phyloP scores from a whole-genome alignment of 2,888 invertebrate genomes.

The Cosmopolites sordidus region DNA sequence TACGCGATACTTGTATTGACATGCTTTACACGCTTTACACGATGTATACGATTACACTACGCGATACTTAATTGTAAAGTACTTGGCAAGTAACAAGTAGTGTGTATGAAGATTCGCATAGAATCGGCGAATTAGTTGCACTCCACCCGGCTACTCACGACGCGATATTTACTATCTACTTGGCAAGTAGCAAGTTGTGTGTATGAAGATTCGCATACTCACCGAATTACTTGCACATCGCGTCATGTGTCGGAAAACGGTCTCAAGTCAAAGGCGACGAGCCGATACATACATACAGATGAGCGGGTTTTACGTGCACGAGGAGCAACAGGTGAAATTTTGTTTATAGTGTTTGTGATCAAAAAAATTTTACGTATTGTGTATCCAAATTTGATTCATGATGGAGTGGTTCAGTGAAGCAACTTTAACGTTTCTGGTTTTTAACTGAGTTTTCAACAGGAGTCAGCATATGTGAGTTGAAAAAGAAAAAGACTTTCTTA shows the following conservation, averaged over 20 bases:
- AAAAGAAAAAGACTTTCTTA: constrained; percentile 2
- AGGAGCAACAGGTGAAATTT: too few species aligned
- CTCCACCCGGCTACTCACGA: too few species aligned
- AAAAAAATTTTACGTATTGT: not conserved
- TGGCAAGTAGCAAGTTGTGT: too few species aligned
- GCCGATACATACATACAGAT: too few species aligned
- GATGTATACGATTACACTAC: too few species aligned
- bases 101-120: too few species aligned
- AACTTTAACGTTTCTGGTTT: not conserved
- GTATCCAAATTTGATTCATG: not conserved
- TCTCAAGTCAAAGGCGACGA: not conserved
- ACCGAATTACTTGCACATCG: too few species aligned
- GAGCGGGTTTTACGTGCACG: too few species aligned
- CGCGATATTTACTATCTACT: too few species aligned
- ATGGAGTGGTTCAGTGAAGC: not conserved
- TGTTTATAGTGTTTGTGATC: not conserved
- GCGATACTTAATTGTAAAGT: not conserved
- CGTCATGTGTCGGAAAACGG: constrained; percentile 2
- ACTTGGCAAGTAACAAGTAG: too few species aligned
- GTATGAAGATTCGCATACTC: too few species aligned
- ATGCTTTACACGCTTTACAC: too few species aligned
- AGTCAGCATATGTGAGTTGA: not conserved
- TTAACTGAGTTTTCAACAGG: not conserved
- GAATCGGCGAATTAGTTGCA: not conserved
- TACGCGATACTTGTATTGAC: constrained; percentile 2